phyloP scores from a whole-genome alignment of 2,797 vertebrate species.

The Microtus californicus region DNA sequence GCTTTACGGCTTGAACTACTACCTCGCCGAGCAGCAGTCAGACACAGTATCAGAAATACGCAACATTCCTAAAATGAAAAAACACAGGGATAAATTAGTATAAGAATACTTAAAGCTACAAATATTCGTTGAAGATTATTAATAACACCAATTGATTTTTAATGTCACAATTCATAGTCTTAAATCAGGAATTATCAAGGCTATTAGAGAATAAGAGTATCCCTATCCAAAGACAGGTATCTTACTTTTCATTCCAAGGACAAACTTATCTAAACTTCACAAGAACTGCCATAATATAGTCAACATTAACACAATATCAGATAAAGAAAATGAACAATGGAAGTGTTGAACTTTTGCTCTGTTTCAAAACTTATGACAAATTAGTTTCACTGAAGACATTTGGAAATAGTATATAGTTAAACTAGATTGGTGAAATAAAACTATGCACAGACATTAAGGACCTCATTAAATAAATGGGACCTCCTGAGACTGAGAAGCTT shows the following conservation, averaged over 20 bases:
- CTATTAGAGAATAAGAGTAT: background rate
- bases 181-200: background rate
- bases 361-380: background rate
- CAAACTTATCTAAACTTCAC: background rate
- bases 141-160: background rate
- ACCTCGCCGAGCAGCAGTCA: background rate
- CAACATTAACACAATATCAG: background rate
- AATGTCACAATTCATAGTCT: background rate
- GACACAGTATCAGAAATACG: background rate
- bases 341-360: background rate
- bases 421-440: background rate
- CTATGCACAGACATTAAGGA: too few relatives aligned
- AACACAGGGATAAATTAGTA: background rate
- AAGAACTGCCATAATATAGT: background rate
- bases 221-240: background rate
- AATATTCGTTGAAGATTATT: background rate
- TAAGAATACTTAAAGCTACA: background rate
- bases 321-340: background rate
- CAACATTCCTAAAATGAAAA: background rate
- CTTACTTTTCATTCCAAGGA: background rate
- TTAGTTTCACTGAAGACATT: background rate
- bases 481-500: too few relatives aligned
- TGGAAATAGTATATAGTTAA: background rate
- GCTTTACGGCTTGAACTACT: background rate
- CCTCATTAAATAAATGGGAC: too few relatives aligned